phyloP scores from a whole-genome alignment of 2,888 invertebrate species.

The Melitaea athalia region DNA sequence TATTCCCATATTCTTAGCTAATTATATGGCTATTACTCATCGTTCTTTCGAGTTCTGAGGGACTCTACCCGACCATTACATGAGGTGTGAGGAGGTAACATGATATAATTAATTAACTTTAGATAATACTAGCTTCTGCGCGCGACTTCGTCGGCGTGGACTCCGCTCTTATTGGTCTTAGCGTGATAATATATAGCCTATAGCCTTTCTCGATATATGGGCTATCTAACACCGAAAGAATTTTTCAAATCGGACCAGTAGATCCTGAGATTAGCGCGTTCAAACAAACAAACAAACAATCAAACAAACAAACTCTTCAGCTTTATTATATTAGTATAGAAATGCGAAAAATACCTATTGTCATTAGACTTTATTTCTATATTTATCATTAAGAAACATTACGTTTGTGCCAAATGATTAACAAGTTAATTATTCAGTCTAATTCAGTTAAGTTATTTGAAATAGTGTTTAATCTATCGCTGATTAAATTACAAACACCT shows the following conservation, averaged over 20 bases:
- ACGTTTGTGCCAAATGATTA: not conserved
- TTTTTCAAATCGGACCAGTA: too few relatives aligned
- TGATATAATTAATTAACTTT: not conserved
- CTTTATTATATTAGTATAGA: too few relatives aligned
- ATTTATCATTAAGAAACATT: not conserved
- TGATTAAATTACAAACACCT: not conserved
- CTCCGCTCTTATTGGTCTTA: too few relatives aligned
- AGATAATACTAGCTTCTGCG: too few relatives aligned
- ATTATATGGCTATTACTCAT: constrained; percentile 21
- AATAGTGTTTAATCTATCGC: not conserved
- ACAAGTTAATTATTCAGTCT: not conserved
- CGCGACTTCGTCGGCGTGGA: too few relatives aligned
- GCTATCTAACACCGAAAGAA: too few relatives aligned
- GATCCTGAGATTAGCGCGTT: too few relatives aligned
- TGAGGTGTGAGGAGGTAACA: not conserved
- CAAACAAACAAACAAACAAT: too few relatives aligned
- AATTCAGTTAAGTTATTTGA: not conserved
- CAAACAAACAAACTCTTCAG: too few relatives aligned
- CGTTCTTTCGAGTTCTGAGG: constrained; percentile 21
- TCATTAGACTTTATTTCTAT: not conserved
- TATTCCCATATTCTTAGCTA: constrained; percentile 29
- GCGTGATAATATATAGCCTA: too few relatives aligned
- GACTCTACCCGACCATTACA: constrained; percentile 7
- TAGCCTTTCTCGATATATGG: too few relatives aligned
- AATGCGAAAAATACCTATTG: not conserved